Conservation (phyloP, 2,888 invertebrate genomes). For the Eudemis profundana region DNA sequence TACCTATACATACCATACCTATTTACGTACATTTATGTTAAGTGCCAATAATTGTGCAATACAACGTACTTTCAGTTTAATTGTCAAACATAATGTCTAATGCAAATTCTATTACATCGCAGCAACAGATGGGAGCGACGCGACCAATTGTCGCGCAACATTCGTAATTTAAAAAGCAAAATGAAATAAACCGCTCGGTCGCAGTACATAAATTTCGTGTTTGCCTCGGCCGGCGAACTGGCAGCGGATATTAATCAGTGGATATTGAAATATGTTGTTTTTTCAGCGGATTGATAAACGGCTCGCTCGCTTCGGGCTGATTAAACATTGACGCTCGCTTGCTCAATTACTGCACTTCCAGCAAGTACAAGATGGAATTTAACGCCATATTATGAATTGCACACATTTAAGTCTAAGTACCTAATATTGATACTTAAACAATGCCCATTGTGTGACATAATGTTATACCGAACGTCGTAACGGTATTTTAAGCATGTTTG, state of each 20-base stretch:
- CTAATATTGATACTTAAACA: too few relatives aligned
- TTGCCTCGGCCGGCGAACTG: slow-evolving; percentile 81
- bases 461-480: too few relatives aligned
- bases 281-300: slow-evolving; percentile 83
- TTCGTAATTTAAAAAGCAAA: slow-evolving; percentile 84
- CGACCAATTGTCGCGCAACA: slow-evolving; percentile 81
- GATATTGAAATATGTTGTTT: slow-evolving; percentile 86
- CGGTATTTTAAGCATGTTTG: too few relatives aligned
- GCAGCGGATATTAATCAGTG: slow-evolving; percentile 85
- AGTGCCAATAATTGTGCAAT: too few relatives aligned
- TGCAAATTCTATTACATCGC: slow-evolving; percentile 70
- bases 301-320: slow-evolving; percentile 71
- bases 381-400: neutral
- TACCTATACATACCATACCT: too few relatives aligned
- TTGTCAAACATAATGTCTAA: slow-evolving; percentile 64
- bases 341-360: slow-evolving; percentile 73
- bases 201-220: slow-evolving; percentile 85
- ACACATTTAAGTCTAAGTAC: neutral
- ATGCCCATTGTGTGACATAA: too few relatives aligned
- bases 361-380: slow-evolving; percentile 8
- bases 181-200: slow-evolving; percentile 81
- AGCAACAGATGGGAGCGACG: slow-evolving; percentile 82
- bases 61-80: slow-evolving; percentile 20
- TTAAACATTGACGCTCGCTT: slow-evolving; percentile 78
- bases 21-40: too few relatives aligned